phyloP scores from a whole-genome alignment of 2,113 vertebrate species.

The Pandion haliaetus region DNA sequence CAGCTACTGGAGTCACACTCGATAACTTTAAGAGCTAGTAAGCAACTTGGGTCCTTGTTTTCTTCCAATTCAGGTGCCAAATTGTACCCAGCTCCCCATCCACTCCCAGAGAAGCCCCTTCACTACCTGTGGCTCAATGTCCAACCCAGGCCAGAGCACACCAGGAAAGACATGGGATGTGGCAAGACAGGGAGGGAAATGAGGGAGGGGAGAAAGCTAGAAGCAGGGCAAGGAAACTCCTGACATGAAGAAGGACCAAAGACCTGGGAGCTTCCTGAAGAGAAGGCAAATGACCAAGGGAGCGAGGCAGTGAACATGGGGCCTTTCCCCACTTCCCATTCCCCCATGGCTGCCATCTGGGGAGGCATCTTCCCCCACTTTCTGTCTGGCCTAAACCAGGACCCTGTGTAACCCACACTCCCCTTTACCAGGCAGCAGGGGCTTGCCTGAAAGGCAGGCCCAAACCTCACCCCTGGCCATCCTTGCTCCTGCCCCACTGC shows the following conservation, averaged over 20 bases:
- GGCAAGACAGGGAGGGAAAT: neutral
- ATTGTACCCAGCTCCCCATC: too few species aligned
- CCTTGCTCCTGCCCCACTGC: neutral
- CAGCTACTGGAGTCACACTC: neutral
- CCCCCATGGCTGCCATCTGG: neutral
- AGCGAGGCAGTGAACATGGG: neutral
- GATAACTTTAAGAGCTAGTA: neutral
- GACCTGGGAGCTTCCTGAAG: neutral
- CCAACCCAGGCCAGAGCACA: neutral
- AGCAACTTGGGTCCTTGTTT: neutral
- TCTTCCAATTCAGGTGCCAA: neutral
- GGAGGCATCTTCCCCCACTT: neutral
- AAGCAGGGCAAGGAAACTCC: neutral
- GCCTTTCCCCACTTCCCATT: neutral
- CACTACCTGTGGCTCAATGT: neutral
- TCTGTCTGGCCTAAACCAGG: neutral
- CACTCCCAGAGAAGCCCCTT: neutral
- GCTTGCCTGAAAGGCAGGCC: neutral
- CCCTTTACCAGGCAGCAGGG: neutral
- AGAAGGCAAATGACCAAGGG: neutral
- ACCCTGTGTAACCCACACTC: rapidly evolving
- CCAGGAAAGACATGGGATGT: neutral
- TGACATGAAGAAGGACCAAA: neutral
- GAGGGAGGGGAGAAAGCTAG: neutral
- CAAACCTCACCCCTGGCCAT: neutral